Evolutionary conservation across 1,140 invertebrate species (phyloP), one percentile per base, ranked within the genome.

Genomic region (Temnothorax longispinosus): DNA sequence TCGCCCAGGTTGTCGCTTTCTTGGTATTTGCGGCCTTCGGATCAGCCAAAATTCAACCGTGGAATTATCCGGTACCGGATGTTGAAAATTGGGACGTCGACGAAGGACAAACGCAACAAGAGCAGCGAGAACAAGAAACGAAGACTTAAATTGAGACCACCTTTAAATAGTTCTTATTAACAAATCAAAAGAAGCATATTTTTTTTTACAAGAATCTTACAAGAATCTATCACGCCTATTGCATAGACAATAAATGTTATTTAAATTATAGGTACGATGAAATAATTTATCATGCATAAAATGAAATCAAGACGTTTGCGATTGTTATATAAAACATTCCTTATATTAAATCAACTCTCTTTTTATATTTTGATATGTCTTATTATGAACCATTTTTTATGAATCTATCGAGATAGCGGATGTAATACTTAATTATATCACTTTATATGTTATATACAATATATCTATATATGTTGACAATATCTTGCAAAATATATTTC

Each of bases 31-130:
- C 95, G 0, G 92, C 97, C 13, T 98, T 98, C 87, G 98, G 97
- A 0, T 97, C 97, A 1, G 98, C 97, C 0, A 97, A 98, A 90
- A 97, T 98, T 86, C 98, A 99, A 94, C 90, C 96, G 2, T 99
- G 98, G 98, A 98, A 98, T 90, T 96, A 96, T 84, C 92, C 92
- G 0, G 72, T 2, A 0, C 2, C 0, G 0, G 65, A 50, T 0
- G 18, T 21, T 38, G 52, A 74, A 11, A 60, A 78, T 7, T 52
- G 52, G 78, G 74, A 88, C 2, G 52, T 0, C 44, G 75, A 86
- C 3, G 76, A 78, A 1, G 32, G 11, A 2, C 71, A 74, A 52
- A 27, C n/a, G 18, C 58, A 65, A 11, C 35, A 62, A 75, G 50
- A 7, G 90, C 27, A 77, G 84, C 6, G 27, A 38, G 18, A 21